Evolutionary conservation across 2,113 vertebrate genomes (phyloP).

Genomic region (Cryptoleucopteryx plumbea): DNA sequence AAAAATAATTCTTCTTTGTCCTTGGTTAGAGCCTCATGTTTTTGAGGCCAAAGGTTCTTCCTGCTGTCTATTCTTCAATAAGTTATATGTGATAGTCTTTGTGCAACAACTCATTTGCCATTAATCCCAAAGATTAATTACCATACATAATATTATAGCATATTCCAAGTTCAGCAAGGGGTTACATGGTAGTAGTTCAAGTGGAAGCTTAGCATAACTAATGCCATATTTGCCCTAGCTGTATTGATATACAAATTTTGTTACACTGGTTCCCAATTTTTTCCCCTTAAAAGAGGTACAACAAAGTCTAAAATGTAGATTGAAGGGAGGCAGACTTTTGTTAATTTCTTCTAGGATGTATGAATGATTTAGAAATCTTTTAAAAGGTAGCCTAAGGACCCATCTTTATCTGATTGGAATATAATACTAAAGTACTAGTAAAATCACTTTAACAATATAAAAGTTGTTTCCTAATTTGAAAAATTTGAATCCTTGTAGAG

Average conservation of each 20-base stretch:
- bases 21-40: not conserved
- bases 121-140: not conserved
- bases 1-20: not conserved
- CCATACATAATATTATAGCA: not conserved
- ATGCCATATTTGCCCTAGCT: not conserved
- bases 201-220: not conserved
- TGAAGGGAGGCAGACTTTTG: not conserved
- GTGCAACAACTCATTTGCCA: not conserved
- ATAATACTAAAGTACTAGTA: not conserved
- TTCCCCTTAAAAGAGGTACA: not conserved
- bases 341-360: not conserved
- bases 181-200: not conserved
- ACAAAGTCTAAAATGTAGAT: not conserved
- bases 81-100: not conserved
- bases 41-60: not conserved
- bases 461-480: not conserved
- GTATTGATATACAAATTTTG: not conserved
- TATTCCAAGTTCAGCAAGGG: not conserved
- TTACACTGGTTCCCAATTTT: not conserved
- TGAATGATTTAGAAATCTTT: not conserved
- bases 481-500: not conserved
- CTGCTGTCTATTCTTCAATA: not conserved
- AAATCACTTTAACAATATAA: not conserved
- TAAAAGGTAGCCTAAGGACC: not conserved
- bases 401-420: not conserved